Conservation (phyloP, 2,888 invertebrate species). For the Sericinus montela region DNA sequence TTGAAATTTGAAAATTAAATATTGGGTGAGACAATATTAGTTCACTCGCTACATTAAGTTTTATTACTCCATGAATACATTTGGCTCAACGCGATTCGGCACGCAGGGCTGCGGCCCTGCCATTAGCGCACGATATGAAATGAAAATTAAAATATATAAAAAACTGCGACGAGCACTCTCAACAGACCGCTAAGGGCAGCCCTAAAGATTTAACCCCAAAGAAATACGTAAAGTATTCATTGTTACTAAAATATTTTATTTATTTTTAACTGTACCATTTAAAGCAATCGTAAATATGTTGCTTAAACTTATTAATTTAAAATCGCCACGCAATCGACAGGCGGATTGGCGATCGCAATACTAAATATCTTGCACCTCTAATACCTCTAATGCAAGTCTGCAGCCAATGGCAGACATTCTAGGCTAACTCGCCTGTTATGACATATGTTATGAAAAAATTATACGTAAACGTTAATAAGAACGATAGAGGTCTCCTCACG, state of each 20-base stretch:
- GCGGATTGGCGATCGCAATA: too few relatives aligned
- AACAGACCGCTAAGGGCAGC: slow-evolving; percentile 74
- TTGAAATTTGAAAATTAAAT: slow-evolving; percentile 70
- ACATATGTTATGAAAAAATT: too few relatives aligned
- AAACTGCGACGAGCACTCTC: slow-evolving; percentile 69
- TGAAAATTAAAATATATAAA: slow-evolving; percentile 80
- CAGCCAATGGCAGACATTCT: too few relatives aligned
- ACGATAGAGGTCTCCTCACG: too few relatives aligned
- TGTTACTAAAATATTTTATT: slow-evolving; percentile 7
- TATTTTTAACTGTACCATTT: not conserved
- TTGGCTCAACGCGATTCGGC: slow-evolving; percentile 66
- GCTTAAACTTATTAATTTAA: too few relatives aligned
- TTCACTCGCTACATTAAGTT: slow-evolving; percentile 77
- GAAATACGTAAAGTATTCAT: slow-evolving; percentile 40
- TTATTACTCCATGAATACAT: slow-evolving; percentile 75
- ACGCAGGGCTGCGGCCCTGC: slow-evolving; percentile 73
- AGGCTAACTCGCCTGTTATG: too few relatives aligned
- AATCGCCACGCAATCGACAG: too few relatives aligned
- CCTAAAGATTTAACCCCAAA: slow-evolving; percentile 63
- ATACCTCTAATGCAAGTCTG: too few relatives aligned
- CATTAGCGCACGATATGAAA: slow-evolving; percentile 78
- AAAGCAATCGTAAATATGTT: too few relatives aligned
- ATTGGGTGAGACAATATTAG: slow-evolving; percentile 79
- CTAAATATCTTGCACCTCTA: too few relatives aligned
- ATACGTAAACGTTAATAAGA: too few relatives aligned